Base-by-base conservation (phyloP, 2,797 vertebrate genomes). In the Psittacula echo region DNA sequence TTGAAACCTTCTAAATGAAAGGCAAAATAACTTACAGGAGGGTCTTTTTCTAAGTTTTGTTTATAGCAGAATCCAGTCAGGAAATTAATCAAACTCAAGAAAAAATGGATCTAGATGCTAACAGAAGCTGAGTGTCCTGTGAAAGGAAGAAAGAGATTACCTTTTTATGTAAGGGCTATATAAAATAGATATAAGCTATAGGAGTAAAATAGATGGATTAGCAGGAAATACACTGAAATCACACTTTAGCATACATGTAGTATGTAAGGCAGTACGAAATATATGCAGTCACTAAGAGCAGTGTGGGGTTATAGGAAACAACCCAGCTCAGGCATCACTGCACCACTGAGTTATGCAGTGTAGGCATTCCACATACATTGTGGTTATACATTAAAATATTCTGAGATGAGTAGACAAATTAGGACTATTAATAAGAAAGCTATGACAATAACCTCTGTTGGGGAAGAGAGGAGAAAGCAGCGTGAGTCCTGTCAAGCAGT, bases 271-370 rank as follows among this genome's bases (percentile, higher is more conserved):
- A 71, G 7, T 11, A 56, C 53, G 29, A 78, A 81, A 75, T 81
- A 44, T 2, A 48, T 2, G 2, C 3, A 47, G 3, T 17, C 4
- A 16, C 13, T 21, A 64, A 58, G 23, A 91, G 4, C 4, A 65
- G 24, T 2, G 5, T 44, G 24, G 3, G 0, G 4, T 65, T 82
- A 14, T 29, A 30, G 23, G 37, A 85, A 75, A 60, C 3, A 75
- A 11, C 11, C 14, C 20, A 66, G 7, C 3, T 58, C 54, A 76
- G 42, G 13, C 30, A 34, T 14, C 3, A 0, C 7, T 81, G 27
- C 2, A 1, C 2, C 11, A 15, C 30, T 68, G 11, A 13, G 4
- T 26, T 83, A 61, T 2, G 4, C 7, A 53, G 5, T 15, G 8
- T 23, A 86, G 10, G 18, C 11, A 39, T 83, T 29, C 13, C 44